Evolutionary conservation across 2,888 invertebrate species (phyloP).

Genomic region (Philereme transversata): DNA sequence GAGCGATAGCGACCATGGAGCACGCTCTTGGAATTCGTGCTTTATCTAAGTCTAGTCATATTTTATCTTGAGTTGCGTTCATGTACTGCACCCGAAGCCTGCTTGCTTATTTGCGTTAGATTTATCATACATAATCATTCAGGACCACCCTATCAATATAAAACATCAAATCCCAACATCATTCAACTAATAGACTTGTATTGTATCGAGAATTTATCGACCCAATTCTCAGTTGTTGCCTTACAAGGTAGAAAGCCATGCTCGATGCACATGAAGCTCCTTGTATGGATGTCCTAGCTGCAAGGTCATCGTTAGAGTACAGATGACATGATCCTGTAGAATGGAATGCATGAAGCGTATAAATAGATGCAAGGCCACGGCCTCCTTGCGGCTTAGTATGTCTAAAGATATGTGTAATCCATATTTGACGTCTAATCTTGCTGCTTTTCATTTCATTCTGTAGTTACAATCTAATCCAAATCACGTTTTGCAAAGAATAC

Average conservation of each 20-base stretch:
- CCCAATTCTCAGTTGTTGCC: slow-evolving; percentile 39
- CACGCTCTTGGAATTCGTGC: slow-evolving; percentile 24
- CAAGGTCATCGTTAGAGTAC: slow-evolving; percentile 53
- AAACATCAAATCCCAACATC: slow-evolving; percentile 5
- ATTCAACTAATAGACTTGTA: background rate
- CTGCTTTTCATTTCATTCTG: background rate
- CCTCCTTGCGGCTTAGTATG: slow-evolving; percentile 43
- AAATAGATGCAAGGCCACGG: slow-evolving; percentile 68
- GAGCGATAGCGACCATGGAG: slow-evolving; percentile 8
- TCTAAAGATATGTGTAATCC: slow-evolving; percentile 42
- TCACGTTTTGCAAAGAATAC: slow-evolving; percentile 20
- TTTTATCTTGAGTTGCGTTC: slow-evolving; percentile 19
- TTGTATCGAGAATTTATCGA: slow-evolving; percentile 18
- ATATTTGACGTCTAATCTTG: slow-evolving; percentile 37
- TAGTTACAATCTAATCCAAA: background rate
- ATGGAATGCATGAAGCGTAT: slow-evolving; percentile 52
- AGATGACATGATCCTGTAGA: slow-evolving; percentile 57
- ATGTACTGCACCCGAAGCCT: slow-evolving; percentile 14
- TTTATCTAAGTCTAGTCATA: slow-evolving; percentile 29
- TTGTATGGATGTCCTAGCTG: slow-evolving; percentile 50
- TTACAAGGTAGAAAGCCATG: slow-evolving; percentile 37
- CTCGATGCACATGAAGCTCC: slow-evolving; percentile 41
- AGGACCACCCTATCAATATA: background rate
- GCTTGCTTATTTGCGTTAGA: background rate
- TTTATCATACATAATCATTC: background rate